Base-by-base conservation (phyloP, 2,797 vertebrate species). In the Coracias cyanogaster region DNA sequence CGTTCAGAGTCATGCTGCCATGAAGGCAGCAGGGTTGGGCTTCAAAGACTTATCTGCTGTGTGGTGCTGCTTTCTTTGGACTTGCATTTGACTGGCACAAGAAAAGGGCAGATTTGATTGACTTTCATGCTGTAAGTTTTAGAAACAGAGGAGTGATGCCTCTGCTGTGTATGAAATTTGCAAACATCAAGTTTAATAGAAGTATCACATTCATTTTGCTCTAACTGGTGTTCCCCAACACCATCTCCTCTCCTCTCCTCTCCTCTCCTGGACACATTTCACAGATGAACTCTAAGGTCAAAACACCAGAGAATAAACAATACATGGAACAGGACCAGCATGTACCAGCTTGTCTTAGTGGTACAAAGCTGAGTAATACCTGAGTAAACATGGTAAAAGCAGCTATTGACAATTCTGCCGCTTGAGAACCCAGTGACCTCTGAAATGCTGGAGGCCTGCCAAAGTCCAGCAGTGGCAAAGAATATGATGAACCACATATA, bases 371-470 rank as follows among this genome's bases (percentile, higher is more conserved):
- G 80, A 66, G 67, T 46, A 84, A 85, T 70, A 67, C 55, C 73
- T 89, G 80, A 12, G 85, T 88, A 94, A 95, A 94, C 66, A 94
- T 1, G 11, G 60, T 64, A 95, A 64, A 90, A 89, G 45, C 12
- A 54, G 57, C 73, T 90, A 13, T 45, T 95, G 86, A 86, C 78
- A 90, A 71, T 71, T 15, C 6, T 28, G 67, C 74, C 37, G 16
- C 67, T 87, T 48, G 20, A 9, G 72, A 78, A 31, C 15, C 26
- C 80, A 33, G 76, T 9, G 92, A 48, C 79, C 90, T 86, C 60
- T 90, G 84, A 51, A 85, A 74, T 35, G 28, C 64, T 90, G 79
- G 90, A 93, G 62, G 15, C 28, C 86, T 81, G 91, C 43, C 80
- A 58, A 78, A 82, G 76, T 64, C 82, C 89, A 94, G 82, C 49